phyloP scores from a whole-genome alignment of 1,140 invertebrate genomes.

The Drosophila orena region DNA sequence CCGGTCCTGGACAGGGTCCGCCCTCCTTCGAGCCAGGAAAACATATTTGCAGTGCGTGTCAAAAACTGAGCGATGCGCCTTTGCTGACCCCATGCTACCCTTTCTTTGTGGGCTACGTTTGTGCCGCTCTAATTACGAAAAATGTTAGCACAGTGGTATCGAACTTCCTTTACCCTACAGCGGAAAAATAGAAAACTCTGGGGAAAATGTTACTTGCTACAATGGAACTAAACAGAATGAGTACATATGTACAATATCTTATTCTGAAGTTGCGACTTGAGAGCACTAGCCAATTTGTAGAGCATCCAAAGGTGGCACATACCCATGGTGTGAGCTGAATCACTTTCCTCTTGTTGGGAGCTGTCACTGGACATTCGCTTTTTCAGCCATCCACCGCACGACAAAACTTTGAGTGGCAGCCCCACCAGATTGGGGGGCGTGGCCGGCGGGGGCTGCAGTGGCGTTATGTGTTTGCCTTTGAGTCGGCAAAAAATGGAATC shows the following conservation, averaged over 20 bases:
- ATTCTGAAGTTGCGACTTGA: too few relatives aligned
- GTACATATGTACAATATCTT: too few relatives aligned
- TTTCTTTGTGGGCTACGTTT: slow-evolving; percentile 6
- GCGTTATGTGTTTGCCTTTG: slow-evolving; percentile 68
- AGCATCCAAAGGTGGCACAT: background rate
- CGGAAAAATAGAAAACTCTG: background rate
- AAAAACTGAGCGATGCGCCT: slow-evolving; percentile 70
- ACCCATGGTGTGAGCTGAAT: slow-evolving; percentile 5
- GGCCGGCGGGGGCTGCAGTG: slow-evolving; percentile 29
- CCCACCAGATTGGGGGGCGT: slow-evolving; percentile 22
- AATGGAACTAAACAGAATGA: too few relatives aligned
- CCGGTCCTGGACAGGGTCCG: slow-evolving; percentile 15
- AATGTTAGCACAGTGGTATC: too few relatives aligned
- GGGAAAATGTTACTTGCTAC: too few relatives aligned
- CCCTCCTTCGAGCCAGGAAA: slow-evolving; percentile 14
- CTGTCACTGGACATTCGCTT: slow-evolving; percentile 49
- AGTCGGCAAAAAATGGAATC: slow-evolving; percentile 44
- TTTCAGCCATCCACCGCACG: slow-evolving; percentile 41
- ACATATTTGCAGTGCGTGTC: slow-evolving; percentile 71
- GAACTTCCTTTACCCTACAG: background rate
- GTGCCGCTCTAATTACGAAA: slow-evolving; percentile 66
- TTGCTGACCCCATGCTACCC: slow-evolving; percentile 23
- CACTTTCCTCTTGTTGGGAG: slow-evolving; percentile 29
- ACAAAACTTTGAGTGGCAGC: slow-evolving; percentile 63
- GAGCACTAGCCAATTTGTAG: too few relatives aligned